Percentiles rank a stretch among this genome's conserved stretches.
Conservation (phyloP, 2,797 vertebrate genomes). For the Chaetodon trifasciatus region DNA sequence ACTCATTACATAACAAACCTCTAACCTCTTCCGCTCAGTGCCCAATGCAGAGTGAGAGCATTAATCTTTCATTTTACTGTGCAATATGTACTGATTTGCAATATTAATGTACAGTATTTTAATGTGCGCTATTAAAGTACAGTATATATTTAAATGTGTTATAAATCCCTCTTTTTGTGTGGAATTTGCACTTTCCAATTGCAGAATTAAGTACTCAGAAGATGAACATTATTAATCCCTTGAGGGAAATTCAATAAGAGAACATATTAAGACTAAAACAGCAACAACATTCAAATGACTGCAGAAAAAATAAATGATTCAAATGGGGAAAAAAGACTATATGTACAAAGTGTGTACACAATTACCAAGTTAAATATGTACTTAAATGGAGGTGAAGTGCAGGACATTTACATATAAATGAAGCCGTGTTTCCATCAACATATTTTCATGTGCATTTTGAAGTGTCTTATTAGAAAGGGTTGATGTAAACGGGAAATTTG, state of each 20-base stretch:
- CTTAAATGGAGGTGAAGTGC: neutral
- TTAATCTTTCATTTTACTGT: neutral
- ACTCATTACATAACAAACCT: neutral
- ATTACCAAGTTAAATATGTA: neutral
- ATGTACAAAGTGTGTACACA: neutral
- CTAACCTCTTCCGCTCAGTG: neutral
- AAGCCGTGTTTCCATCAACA: too few species aligned
- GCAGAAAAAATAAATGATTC: neutral
- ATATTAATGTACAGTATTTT: neutral
- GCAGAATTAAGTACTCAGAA: too few species aligned
- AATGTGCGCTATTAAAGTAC: neutral
- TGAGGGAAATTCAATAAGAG: too few species aligned
- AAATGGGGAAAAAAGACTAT: neutral
- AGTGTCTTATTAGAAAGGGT: too few species aligned
- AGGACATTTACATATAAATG: too few species aligned
- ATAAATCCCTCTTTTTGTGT: too few species aligned
- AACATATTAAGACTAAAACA: too few species aligned
- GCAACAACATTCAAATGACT: too few species aligned
- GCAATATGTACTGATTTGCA: neutral
- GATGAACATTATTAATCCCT: neutral
- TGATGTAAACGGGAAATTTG: too few species aligned
- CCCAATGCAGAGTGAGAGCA: neutral
- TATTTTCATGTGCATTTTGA: too few species aligned
- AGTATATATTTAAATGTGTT: neutral
- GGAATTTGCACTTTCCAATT: too few species aligned